phyloP scores from a whole-genome alignment of 1,140 invertebrate species.

The Harlomillsia oculata region DNA sequence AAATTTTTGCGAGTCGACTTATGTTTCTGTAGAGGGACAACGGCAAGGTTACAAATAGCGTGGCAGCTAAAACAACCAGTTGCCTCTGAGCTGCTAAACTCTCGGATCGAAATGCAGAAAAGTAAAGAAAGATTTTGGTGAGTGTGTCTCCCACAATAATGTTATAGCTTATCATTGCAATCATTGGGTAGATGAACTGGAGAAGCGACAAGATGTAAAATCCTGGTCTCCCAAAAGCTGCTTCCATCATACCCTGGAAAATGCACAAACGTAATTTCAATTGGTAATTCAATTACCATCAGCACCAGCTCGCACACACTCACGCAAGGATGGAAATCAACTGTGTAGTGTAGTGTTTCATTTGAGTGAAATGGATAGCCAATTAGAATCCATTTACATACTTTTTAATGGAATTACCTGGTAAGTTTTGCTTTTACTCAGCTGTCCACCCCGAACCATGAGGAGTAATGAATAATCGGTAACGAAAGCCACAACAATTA shows the following conservation, averaged over 20 bases:
- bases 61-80: conserved; percentile 65
- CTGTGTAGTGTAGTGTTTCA: background rate
- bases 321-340: background rate
- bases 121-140: conserved; percentile 66
- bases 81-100: conserved; percentile 57
- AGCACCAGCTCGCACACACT: no score
- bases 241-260: conserved; percentile 60
- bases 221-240: conserved; percentile 67
- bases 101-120: conserved; percentile 47
- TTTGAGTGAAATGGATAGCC: no score
- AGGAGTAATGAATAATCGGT: conserved; percentile 78
- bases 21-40: conserved; percentile 74
- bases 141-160: conserved; percentile 81
- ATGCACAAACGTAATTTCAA: conserved; percentile 36
- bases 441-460: conserved; percentile 64
- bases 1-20: conserved; percentile 62
- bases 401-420: conserved; percentile 47
- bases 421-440: conserved; percentile 72
- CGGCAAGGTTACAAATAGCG: conserved; percentile 65
- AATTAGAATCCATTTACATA: no score
- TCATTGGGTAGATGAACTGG: conserved; percentile 78
- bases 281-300: no score
- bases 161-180: conserved; percentile 85
- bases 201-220: conserved; percentile 66
- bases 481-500: conserved; percentile 63